phyloP scores from a whole-genome alignment of 23 tunicate genomes.

The Oikopleura vanhoeffeni region DNA sequence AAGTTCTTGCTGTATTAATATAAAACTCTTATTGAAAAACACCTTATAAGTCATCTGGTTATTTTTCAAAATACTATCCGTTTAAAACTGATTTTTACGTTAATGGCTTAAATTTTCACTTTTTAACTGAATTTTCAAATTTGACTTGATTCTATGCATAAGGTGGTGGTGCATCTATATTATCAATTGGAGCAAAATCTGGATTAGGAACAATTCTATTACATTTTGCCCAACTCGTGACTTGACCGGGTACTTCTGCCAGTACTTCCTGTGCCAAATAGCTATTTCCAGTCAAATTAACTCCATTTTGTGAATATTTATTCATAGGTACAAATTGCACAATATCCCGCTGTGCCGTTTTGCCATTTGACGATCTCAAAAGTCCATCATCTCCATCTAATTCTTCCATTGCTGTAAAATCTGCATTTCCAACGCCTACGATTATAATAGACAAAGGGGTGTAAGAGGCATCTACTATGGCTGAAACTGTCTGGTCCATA shows the following conservation, averaged over 20 bases:
- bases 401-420: background rate
- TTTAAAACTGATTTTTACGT: too few species aligned
- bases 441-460: background rate
- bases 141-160: too few species aligned
- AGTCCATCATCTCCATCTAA: conserved; percentile 5
- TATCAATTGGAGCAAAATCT: background rate
- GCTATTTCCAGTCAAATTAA: background rate
- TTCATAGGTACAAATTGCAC: background rate
- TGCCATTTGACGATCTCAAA: too few species aligned
- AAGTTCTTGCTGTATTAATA: too few species aligned
- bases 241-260: background rate
- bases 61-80: too few species aligned
- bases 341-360: background rate
- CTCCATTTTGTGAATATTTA: background rate
- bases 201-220: background rate
- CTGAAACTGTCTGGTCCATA: background rate
- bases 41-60: too few species aligned
- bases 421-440: conserved; percentile 11
- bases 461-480: background rate
- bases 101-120: too few species aligned
- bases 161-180: background rate
- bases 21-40: too few species aligned
- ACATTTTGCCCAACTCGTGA: background rate
- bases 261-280: background rate
- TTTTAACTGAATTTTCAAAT: too few species aligned